Evolutionary conservation across 2,797 vertebrate genomes (phyloP).

Genomic region (Lerista edwardsae): DNA sequence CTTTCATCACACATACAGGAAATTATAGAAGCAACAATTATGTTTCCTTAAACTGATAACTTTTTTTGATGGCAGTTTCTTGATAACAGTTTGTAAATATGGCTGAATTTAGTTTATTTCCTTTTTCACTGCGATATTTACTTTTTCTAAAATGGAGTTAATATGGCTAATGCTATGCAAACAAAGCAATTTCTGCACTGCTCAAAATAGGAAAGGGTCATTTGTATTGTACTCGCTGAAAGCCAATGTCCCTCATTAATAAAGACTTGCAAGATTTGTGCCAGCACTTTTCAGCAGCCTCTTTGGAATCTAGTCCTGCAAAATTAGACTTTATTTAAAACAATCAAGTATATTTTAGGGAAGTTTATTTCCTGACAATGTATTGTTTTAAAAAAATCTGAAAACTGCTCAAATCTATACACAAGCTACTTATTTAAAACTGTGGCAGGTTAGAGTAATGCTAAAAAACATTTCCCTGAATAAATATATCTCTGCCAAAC

Average conservation of each 20-base stretch:
- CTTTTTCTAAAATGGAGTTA: constrained; percentile 33
- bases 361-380: constrained; percentile 45
- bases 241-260: constrained; percentile 12
- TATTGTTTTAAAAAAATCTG: neutral
- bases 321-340: constrained; percentile 44
- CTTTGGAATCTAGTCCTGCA: constrained; percentile 31
- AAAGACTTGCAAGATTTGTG: constrained; percentile 41
- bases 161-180: constrained; percentile 32
- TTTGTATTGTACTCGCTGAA: constrained; percentile 34
- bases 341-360: constrained; percentile 27
- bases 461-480: constrained; percentile 53
- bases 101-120: constrained; percentile 39
- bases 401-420: constrained; percentile 30
- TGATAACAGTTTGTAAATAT: constrained; percentile 50
- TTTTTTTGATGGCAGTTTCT: constrained; percentile 49
- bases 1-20: constrained; percentile 47
- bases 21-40: constrained; percentile 61
- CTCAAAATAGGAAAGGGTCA: constrained; percentile 50
- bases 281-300: constrained; percentile 32
- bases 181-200: constrained; percentile 37
- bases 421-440: constrained; percentile 49
- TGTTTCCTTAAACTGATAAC: constrained; percentile 57
- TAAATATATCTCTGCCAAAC: constrained; percentile 47
- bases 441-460: constrained; percentile 37
- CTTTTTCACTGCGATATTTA: constrained; percentile 44